Base-by-base conservation (phyloP, 2,888 invertebrate species). In the Hedychridium roseum region DNA sequence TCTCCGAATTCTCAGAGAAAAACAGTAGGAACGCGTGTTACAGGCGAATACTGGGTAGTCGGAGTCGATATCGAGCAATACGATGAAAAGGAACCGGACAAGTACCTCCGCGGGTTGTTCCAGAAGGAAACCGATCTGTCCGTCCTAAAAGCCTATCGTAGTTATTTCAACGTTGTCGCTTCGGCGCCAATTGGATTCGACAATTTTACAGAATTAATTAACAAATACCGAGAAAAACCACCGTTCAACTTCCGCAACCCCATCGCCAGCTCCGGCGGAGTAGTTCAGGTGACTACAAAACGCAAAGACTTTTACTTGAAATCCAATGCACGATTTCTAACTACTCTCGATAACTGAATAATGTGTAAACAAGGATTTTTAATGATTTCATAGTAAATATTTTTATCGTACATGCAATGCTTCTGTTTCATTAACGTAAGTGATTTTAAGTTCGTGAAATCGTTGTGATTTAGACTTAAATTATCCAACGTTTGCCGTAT, bases 1-100 rank as follows among this genome's bases (percentile, higher is more conserved):
- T 5, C 1, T 20, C 27, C 21, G 6, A 11, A 17, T 23, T 32
- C 14, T 28, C n/a, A n/a, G 27, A 5, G 36, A 41, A 15, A 35
- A 12, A 37, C 14, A 34, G 36, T 27, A 45, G 1, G 14, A 31
- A 43, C 50, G 46, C 26, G 23, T 45, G 53, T 67, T 66, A 21
- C 78, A 90, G 92, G 95, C n/a, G 92, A 95, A 74, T 97, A 96
- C 75, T 94, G 93, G 74, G 95, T 94, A 1, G 89, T 96, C 15
- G 96, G 96, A 3, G 91, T 96, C 3, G 92, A 94, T 71, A 88
- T 93, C 9, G 92, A 93, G 62, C 91, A 93, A 68, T 96, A 94
- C 79, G 91, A 94, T 68, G 80, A 85, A 1, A 83, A 85, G 15
- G 85, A 88, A 48, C 92, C 95, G 0, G 85, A 86, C 36, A 88